Conservation (phyloP, 2,797 vertebrate genomes). For the Pristis pectinata region DNA sequence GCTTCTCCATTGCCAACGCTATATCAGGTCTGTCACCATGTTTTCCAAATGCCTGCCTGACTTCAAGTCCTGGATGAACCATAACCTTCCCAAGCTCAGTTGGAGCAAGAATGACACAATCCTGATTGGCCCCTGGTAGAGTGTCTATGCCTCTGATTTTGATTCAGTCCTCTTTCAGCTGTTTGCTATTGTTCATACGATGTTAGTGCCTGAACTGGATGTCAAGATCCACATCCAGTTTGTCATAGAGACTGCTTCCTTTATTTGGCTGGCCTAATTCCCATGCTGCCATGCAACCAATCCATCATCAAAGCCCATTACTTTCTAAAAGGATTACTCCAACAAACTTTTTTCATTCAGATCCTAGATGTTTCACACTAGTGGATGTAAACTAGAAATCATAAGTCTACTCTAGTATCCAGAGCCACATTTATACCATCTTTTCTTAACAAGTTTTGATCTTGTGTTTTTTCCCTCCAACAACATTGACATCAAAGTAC, state of each 20-base stretch:
- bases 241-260: background rate
- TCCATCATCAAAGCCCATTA: background rate
- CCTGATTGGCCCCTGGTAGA: background rate
- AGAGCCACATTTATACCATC: background rate
- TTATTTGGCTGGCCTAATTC: background rate
- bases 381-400: background rate
- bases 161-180: background rate
- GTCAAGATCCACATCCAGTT: background rate
- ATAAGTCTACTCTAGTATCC: background rate
- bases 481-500: background rate
- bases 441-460: background rate
- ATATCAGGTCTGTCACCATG: background rate
- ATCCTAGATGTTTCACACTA: background rate
- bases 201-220: background rate
- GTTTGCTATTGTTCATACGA: too few relatives aligned
- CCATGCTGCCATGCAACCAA: background rate
- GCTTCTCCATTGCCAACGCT: background rate
- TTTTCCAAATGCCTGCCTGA: background rate
- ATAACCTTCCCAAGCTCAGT: background rate
- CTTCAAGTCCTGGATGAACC: background rate
- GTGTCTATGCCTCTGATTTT: too few relatives aligned
- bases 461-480: background rate
- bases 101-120: background rate
- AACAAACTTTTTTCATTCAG: background rate
- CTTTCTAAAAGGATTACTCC: background rate